Percentiles rank a stretch among this genome's conserved stretches.
phyloP scores from a whole-genome alignment of 2,113 vertebrate species.

The Phrynocephalus versicolor region DNA sequence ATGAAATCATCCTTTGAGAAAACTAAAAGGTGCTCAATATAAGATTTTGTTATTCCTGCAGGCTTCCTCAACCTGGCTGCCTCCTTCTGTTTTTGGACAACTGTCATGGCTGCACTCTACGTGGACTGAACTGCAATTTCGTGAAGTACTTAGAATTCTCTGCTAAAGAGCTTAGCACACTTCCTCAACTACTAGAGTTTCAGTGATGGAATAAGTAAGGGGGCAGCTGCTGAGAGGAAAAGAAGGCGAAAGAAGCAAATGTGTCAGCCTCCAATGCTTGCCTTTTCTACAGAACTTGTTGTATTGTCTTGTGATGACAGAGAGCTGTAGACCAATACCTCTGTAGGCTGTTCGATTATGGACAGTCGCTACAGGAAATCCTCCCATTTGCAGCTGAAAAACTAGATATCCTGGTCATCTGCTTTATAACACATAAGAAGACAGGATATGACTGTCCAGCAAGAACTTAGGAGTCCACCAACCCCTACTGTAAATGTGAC shows the following conservation, averaged over 20 bases:
- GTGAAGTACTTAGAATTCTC: too few relatives aligned
- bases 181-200: neutral
- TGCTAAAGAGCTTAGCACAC: too few relatives aligned
- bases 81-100: neutral
- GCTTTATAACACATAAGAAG: rapidly evolving
- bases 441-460: neutral
- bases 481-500: neutral
- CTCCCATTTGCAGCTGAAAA: neutral
- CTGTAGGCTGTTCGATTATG: neutral
- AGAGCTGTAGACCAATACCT: neutral
- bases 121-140: too few relatives aligned
- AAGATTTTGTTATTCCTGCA: neutral
- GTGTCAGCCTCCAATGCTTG: neutral
- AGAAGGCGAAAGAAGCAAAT: neutral
- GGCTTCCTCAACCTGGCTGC: neutral
- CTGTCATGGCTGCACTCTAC: too few relatives aligned
- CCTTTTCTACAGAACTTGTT: neutral
- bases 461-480: neutral
- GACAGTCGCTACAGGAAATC: neutral
- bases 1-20: neutral
- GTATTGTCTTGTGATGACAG: neutral
- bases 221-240: neutral
- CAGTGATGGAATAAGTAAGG: neutral
- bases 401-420: neutral
- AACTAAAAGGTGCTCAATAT: neutral